These are phyloP conservation scores for Apodemia zela DNA, from an alignment of 2,888 invertebrate genomes.

Conservation along the genomic window DNA sequence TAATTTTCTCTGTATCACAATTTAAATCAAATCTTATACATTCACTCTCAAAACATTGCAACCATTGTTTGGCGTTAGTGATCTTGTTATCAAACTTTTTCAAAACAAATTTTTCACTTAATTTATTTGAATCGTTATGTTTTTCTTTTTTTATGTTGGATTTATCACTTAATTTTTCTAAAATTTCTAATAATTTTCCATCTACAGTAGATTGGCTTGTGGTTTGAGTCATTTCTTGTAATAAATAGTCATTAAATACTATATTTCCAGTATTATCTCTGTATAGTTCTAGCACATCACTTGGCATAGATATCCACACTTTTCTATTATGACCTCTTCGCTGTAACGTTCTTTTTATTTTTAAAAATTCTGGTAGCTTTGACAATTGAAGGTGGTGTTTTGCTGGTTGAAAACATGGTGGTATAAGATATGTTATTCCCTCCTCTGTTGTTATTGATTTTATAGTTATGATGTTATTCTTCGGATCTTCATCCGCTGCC, in stretches of 20 bases:
- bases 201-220: slow-evolving; percentile 8
- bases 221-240: slow-evolving; percentile 18
- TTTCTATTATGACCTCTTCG: slow-evolving; percentile 21
- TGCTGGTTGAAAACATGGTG: slow-evolving; percentile 19
- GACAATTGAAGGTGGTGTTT: slow-evolving; percentile 19
- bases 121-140: slow-evolving; percentile 17
- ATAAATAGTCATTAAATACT: slow-evolving; percentile 21
- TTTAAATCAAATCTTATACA: slow-evolving; percentile 21
- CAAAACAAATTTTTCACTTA: slow-evolving; percentile 18
- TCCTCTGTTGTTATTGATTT: slow-evolving; percentile 6
- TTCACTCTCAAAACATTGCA: slow-evolving; percentile 21
- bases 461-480: neutral
- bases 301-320: slow-evolving; percentile 20
- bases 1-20: slow-evolving; percentile 18
- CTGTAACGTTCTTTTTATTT: slow-evolving; percentile 21
- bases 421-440: slow-evolving; percentile 19
- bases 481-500: slow-evolving; percentile 20
- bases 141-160: neutral
- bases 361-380: slow-evolving; percentile 18
- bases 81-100: slow-evolving; percentile 19
- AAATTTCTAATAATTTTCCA: slow-evolving; percentile 19
- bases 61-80: slow-evolving; percentile 18
- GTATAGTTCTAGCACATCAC: slow-evolving; percentile 12
- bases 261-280: slow-evolving; percentile 20
- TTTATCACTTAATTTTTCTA: slow-evolving; percentile 19